Evolutionary conservation across 2,888 invertebrate species (phyloP).

Genomic region (Tiliacea citrago): DNA sequence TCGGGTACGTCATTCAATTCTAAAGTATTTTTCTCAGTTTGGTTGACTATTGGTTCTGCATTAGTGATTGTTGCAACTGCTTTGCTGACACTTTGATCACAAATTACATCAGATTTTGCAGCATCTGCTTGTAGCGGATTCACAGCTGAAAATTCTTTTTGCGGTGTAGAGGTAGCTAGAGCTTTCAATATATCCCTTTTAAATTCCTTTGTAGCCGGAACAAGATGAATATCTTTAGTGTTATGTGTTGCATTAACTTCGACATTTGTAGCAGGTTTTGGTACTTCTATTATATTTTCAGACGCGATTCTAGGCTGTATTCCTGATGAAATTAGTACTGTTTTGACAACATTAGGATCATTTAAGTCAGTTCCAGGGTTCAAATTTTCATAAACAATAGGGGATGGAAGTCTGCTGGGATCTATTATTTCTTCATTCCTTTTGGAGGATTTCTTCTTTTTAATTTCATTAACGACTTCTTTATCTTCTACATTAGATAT

Average conservation of each 20-base stretch:
- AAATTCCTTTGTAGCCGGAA: constrained; percentile 36
- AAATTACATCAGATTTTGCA: constrained; percentile 54
- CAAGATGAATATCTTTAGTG: constrained; percentile 20
- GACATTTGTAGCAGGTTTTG: constrained; percentile 16
- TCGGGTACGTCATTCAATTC: constrained; percentile 79
- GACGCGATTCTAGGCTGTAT: constrained; percentile 68
- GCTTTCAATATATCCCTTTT: constrained; percentile 70
- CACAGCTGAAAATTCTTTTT: constrained; percentile 68
- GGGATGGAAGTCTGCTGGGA: constrained; percentile 29
- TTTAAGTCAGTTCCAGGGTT: constrained; percentile 58
- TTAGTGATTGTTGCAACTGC: constrained; percentile 44
- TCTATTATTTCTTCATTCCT: constrained; percentile 25
- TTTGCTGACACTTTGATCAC: constrained; percentile 60
- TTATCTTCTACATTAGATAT: constrained; percentile 26
- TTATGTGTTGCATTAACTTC: constrained; percentile 34
- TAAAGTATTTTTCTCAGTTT: constrained; percentile 61
- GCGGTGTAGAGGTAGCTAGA: constrained; percentile 84
- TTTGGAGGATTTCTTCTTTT: constrained; percentile 19
- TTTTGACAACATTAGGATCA: constrained; percentile 73
- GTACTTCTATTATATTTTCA: constrained; percentile 34
- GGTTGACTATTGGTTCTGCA: constrained; percentile 47
- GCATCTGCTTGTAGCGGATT: constrained; percentile 43
- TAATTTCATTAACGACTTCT: constrained; percentile 16
- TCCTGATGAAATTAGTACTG: constrained; percentile 81
- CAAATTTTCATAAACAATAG: constrained; percentile 56